A percentile compares a stretch with the other conserved stretches of the same genome.
phyloP scores from a whole-genome alignment of 2,113 vertebrate genomes.

The Nesogale talazaci region DNA sequence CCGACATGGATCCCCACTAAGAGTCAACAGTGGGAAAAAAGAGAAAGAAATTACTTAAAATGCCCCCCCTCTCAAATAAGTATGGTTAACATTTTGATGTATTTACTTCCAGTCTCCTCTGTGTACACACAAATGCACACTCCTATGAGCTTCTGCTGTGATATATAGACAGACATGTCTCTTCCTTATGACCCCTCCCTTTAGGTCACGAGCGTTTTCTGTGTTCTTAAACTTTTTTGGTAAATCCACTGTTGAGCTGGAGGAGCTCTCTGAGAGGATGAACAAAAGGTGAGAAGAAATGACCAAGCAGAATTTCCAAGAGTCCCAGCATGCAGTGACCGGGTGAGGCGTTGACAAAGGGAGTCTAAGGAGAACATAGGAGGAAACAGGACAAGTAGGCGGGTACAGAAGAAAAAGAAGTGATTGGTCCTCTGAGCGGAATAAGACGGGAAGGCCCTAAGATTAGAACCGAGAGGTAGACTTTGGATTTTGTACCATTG shows the following conservation, averaged over 20 bases:
- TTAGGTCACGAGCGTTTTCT: not conserved
- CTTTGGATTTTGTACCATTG: too few relatives aligned
- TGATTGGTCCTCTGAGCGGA: not conserved
- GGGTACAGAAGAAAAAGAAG: not conserved
- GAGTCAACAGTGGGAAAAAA: not conserved
- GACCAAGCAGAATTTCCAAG: not conserved
- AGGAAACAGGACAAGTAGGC: not conserved
- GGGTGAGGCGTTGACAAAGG: not conserved
- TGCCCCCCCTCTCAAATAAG: not conserved
- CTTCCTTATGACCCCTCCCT: not conserved
- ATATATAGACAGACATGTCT: not conserved
- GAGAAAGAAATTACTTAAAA: not conserved
- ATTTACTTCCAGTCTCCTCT: not conserved
- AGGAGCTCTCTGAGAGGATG: not conserved
- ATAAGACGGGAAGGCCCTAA: not conserved
- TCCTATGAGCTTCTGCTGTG: not conserved
- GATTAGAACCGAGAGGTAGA: too few relatives aligned
- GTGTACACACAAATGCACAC: not conserved
- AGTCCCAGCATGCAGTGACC: not conserved
- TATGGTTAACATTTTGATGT: not conserved
- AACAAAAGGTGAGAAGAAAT: not conserved
- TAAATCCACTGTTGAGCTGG: not conserved
- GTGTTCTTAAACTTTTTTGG: not conserved
- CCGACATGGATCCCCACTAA: not conserved
- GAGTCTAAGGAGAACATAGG: not conserved